phyloP scores from a whole-genome alignment of 2,888 invertebrate species.

The Alcis repandata region DNA sequence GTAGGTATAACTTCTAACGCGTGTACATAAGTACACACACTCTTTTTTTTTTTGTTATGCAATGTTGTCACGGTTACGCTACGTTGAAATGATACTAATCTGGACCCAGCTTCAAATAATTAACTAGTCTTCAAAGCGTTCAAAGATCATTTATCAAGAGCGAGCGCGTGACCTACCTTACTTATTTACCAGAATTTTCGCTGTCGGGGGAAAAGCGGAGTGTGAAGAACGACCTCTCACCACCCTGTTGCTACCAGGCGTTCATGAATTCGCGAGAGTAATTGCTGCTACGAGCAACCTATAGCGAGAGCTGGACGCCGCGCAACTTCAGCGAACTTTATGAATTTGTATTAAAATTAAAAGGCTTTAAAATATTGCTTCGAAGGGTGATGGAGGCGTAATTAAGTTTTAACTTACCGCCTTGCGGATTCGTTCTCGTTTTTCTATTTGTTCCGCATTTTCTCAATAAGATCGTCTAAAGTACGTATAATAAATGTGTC shows the following conservation, averaged over 20 bases:
- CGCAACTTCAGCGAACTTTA: slow-evolving; percentile 10
- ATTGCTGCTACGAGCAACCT: slow-evolving; percentile 53
- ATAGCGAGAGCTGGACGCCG: slow-evolving; percentile 34
- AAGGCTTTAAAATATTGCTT: neutral
- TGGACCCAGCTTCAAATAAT: neutral
- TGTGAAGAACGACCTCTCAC: slow-evolving; percentile 65
- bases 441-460: neutral
- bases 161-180: slow-evolving; percentile 14
- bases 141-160: slow-evolving; percentile 10
- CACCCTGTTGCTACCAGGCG: slow-evolving; percentile 65
- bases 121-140: slow-evolving; percentile 9
- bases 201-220: slow-evolving; percentile 67
- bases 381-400: neutral
- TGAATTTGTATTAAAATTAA: slow-evolving; percentile 12
- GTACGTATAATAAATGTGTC: no score
- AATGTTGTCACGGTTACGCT: neutral
- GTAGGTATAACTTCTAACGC: no score
- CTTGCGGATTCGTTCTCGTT: neutral
- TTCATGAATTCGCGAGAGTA: slow-evolving; percentile 63
- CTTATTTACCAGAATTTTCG: slow-evolving; percentile 34
- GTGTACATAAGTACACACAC: no score
- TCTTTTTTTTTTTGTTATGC: neutral
- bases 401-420: no score
- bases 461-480: no score
- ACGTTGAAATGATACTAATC: neutral